phyloP scores from a whole-genome alignment of 2,888 invertebrate genomes.

The Brachyptera risi region DNA sequence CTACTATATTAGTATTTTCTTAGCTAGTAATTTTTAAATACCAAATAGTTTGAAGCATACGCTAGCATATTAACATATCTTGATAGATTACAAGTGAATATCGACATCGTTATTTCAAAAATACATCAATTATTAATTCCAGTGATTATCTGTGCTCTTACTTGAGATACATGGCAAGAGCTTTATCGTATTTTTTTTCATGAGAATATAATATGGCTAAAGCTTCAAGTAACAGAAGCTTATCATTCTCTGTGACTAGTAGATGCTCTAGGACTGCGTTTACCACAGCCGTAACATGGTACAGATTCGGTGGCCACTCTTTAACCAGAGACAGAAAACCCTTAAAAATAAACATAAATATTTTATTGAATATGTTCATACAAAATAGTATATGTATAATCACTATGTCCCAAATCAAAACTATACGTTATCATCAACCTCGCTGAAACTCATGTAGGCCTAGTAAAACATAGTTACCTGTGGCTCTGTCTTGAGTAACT shows the following conservation, averaged over 20 bases:
- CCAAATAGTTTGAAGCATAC: too few species aligned
- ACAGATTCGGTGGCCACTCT: constrained; percentile 83
- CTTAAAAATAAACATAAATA: constrained; percentile 39
- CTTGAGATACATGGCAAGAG: constrained; percentile 85
- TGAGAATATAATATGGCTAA: constrained; percentile 85
- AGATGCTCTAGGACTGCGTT: constrained; percentile 82
- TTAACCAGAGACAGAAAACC: constrained; percentile 81
- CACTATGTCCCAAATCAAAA: too few species aligned
- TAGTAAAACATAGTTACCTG: constrained; percentile 46
- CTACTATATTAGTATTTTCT: too few species aligned
- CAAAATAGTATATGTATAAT: too few species aligned
- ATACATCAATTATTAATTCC: background rate
- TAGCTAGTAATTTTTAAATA: too few species aligned
- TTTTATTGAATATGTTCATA: too few species aligned
- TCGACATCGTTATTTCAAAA: background rate
- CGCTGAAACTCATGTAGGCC: too few species aligned
- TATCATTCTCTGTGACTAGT: constrained; percentile 62
- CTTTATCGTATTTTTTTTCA: constrained; percentile 85
- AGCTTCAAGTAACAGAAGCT: constrained; percentile 75
- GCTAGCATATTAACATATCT: background rate
- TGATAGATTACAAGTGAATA: background rate
- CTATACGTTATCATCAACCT: too few species aligned
- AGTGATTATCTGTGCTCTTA: constrained; percentile 46
- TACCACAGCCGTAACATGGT: constrained; percentile 77
- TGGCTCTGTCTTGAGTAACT: constrained; percentile 81